Percentiles rank a stretch among this genome's conserved stretches.
These are phyloP conservation scores for Heliangelus exortis DNA, from an alignment of 2,797 vertebrate species.

Conservation along the genomic window DNA sequence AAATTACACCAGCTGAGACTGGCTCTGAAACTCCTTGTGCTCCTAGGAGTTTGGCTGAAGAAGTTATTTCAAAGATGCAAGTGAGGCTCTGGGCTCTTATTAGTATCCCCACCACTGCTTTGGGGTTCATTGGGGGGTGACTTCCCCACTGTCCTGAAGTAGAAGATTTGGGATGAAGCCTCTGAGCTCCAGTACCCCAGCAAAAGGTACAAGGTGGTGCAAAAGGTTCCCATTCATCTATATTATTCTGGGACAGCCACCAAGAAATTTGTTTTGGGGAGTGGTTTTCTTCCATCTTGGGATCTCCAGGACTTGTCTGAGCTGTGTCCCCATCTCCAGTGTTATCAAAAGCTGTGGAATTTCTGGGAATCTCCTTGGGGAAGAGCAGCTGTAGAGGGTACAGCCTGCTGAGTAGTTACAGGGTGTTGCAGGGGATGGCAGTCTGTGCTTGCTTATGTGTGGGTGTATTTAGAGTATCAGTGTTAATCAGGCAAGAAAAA, in stretches of 20 bases:
- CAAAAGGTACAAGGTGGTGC: background rate
- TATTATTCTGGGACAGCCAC: background rate
- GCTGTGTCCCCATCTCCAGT: background rate
- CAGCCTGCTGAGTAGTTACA: background rate
- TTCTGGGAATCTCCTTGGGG: background rate
- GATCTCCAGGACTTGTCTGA: background rate
- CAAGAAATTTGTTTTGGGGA: background rate
- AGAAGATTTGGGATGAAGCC: background rate
- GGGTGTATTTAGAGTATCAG: background rate
- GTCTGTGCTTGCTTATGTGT: background rate
- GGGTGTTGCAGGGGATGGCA: conserved; percentile 15
- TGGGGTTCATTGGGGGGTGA: background rate
- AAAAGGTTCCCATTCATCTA: background rate
- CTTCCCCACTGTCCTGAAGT: background rate
- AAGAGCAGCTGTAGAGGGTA: background rate
- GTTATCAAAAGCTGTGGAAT: background rate
- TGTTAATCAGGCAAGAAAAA: conserved; percentile 2
- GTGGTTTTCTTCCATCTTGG: background rate
- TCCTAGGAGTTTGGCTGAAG: background rate
- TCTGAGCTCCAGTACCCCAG: background rate
- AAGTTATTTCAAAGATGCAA: background rate
- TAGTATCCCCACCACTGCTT: background rate
- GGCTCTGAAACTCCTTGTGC: background rate
- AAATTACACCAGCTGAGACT: background rate
- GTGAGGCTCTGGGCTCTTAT: background rate